Evolutionary conservation across 2,113 vertebrate species (phyloP), one percentile per base, ranked within the genome.

Genomic region (Hyperopisus bebe): DNA sequence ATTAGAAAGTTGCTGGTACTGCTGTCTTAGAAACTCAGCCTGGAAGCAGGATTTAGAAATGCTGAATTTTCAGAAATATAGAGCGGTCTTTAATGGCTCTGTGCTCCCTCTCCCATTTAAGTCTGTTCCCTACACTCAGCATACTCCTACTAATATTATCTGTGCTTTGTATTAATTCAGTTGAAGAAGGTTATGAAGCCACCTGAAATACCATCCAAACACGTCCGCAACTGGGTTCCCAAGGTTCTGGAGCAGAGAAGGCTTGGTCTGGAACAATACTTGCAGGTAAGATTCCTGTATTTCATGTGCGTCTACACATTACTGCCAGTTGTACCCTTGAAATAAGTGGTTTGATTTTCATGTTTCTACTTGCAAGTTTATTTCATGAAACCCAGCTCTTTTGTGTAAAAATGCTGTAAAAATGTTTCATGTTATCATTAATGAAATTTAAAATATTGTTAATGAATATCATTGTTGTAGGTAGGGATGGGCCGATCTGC

Each of bases 151-250:
- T 80, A 80, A 42, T 80, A 7, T 77, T 46, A 10, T 13, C 19
- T 39, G 13, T 42, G 87, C 55, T 27, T 88, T 88, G 19, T 84
- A 15, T 10, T n/a, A 80, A 48, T 94, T 48, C 89, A 99, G 98
- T 95, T 99, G 50, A 99, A 99, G 94, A 99, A 99, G 94, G 97
- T 95, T 91, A 98, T 99, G 92, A 98, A 98, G 93, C 97, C 97
- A 3, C 98, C 98, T 9, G 98, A 99, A 94, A 98, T 99, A 27
- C 98, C 98, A 55, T 99, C 98, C 44, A 99, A 99, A 91, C 98
- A 99, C 0, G 98, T 99, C 5, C 97, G 98, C 90, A 99, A 99
- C 95, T 99, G 98, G 98, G 95, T 99, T 50, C 98, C 98, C 10
- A 99, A 98, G 93, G 98, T 99, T 19, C 92, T 99, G 93, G 98